These are phyloP conservation scores for Augochlorella aurata DNA, from an alignment of 2,888 invertebrate genomes.

Conservation along the genomic window DNA sequence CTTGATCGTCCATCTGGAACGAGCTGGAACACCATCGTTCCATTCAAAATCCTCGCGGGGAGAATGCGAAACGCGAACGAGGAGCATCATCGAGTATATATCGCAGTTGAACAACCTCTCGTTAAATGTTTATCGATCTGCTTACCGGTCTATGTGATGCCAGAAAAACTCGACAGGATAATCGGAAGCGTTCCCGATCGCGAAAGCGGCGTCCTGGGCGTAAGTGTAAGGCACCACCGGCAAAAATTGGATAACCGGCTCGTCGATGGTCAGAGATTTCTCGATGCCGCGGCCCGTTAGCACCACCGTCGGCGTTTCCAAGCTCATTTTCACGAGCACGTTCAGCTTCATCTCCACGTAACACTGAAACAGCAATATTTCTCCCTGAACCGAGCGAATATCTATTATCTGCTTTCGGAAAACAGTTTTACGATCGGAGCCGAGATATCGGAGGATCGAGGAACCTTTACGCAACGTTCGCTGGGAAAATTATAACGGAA, in stretches of 20 bases:
- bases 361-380: slow-evolving; percentile 72
- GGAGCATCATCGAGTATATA: neutral
- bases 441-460: too few relatives aligned
- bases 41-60: neutral
- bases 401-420: neutral
- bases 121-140: neutral
- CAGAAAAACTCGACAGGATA: slow-evolving; percentile 88
- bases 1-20: slow-evolving; percentile 76
- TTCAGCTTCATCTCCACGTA: slow-evolving; percentile 74
- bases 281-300: slow-evolving; percentile 84
- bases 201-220: slow-evolving; percentile 84
- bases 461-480: too few relatives aligned
- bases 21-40: slow-evolving; percentile 67
- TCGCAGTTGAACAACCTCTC: neutral
- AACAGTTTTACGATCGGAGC: neutral
- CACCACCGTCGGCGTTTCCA: slow-evolving; percentile 82
- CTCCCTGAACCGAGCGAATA: neutral
- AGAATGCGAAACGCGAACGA: too few relatives aligned
- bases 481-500: too few relatives aligned
- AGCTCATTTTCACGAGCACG: slow-evolving; percentile 83
- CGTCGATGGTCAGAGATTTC: slow-evolving; percentile 83
- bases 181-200: slow-evolving; percentile 85
- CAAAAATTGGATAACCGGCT: slow-evolving; percentile 84
- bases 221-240: slow-evolving; percentile 86
- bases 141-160: slow-evolving; percentile 86